Base-by-base conservation (phyloP, 92 coral and sea anemone genomes). In the Phenganax subtilis region DNA sequence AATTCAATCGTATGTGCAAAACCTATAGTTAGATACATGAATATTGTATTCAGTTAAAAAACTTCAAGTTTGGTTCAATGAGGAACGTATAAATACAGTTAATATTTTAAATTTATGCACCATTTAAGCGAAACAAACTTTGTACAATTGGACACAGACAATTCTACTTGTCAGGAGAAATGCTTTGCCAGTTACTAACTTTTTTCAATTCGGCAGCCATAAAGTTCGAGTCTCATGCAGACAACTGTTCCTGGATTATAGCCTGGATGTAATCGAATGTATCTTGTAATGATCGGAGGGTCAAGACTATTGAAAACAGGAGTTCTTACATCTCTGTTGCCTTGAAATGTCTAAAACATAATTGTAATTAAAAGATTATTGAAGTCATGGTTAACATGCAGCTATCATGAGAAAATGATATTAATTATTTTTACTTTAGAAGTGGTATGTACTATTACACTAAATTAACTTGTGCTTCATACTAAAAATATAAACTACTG, bases 221-320 rank as follows among this genome's bases (percentile, higher is more conserved):
- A 88, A 4, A 92, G 84, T 57, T 92, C 97, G 57, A 92, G 62
- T 78, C 96, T 71, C 44, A 90, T 73, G 67, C 97, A 92, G 71
- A 87, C 92, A 69, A 76, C 86, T 16, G 80, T 87, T 12, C 29
- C 75, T 15, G 66, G 84, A 55, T 10, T 72, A 7, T 91, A 76
- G 68, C 84, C 66, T 10, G 97, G 97, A 52, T 81, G 82, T 28
- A 92, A 53, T 47, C 96, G 77, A 31, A 92, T 74, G n/a, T 76
- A 82, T 53, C 91, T 88, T 29, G 83, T 91, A 57, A 91, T 65
- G 27, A 92, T 44, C 6, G 91, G 87, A 15, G 88, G 92, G 10
- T 67, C 80, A 30, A 92, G 68, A 61, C 77, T 73, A 27, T 84
- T 81, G 30, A 54, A 54, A 58, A 55, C 75, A 9, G 51, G 17